phyloP scores from a whole-genome alignment of 2,797 vertebrate species.

The Bryconaethiops microstoma region DNA sequence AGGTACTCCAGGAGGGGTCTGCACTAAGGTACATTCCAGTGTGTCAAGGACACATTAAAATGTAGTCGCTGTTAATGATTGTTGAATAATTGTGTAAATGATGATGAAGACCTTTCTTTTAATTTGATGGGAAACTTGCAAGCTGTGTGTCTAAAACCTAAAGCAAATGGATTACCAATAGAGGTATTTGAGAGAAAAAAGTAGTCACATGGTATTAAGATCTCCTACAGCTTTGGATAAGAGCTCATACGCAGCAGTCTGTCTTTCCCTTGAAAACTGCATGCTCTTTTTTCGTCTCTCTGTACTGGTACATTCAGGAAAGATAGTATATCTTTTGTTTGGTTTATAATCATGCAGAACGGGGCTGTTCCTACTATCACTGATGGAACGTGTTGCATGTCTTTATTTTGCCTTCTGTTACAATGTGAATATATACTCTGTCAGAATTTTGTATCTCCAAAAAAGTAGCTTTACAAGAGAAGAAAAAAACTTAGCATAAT shows the following conservation, averaged over 20 bases:
- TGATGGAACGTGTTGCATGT: neutral
- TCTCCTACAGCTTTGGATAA: slow-evolving; percentile 6
- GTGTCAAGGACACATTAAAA: neutral
- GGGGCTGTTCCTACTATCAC: neutral
- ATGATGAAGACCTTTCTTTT: neutral
- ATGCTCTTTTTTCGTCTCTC: slow-evolving; percentile 20
- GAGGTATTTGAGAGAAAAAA: neutral
- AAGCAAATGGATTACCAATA: neutral
- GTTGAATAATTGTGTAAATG: neutral
- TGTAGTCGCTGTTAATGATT: neutral
- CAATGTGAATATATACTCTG: neutral
- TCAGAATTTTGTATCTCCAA: neutral
- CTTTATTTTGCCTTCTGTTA: slow-evolving; percentile 14
- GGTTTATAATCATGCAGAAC: slow-evolving; percentile 10
- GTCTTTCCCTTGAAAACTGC: neutral
- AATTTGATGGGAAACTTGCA: neutral
- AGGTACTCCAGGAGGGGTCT: neutral
- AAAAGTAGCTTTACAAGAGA: neutral
- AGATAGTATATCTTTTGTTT: slow-evolving; percentile 11
- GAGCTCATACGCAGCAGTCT: neutral
- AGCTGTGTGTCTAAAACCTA: neutral
- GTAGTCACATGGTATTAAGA: neutral
- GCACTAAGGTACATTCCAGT: neutral
- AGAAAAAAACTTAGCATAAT: too few species aligned
- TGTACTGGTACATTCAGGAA: neutral